Base-by-base conservation (phyloP, 2,113 vertebrate genomes). In the Centrocercus urophasianus region DNA sequence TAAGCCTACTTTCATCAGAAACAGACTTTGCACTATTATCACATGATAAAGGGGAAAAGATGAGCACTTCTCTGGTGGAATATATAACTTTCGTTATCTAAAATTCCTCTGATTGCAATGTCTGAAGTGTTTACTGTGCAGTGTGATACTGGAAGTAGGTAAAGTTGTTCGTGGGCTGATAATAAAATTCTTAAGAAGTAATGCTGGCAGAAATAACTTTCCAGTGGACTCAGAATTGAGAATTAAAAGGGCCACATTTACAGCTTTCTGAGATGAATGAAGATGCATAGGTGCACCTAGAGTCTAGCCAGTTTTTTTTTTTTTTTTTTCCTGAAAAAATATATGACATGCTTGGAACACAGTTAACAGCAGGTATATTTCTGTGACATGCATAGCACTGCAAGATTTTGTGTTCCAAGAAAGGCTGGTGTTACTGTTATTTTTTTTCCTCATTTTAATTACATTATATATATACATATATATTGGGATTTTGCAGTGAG, bases 291-390 rank as follows among this genome's bases (percentile, higher is more conserved):
- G 47, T 19, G 27, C 28, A 80, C 66, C 15, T 77, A 45, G 18
- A 11, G 5, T 2, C 36, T 45, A 73, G 19, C 5, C 47, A 74
- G 30, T n/a, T 63, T 71, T 1, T 25, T 27, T 66, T 40, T 36
- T 40, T 36, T 40, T 40, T 52, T 54, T 63, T 50, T 86, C 34
- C 34, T 81, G 65, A 57, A 88, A 88, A 92, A 50, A 18, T 15
- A 56, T 2, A 1, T 45, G 0, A 15, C 42, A 6, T 32, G 67
- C 34, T 81, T 54, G 20, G 10, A 67, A 64, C 5, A 60, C 4
- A 32, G 5, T 36, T 30, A 72, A 48, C 21, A 76, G 18, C 22
- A 54, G 18, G 3, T 47, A 40, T 24, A 40, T 2, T 4, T 43
- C 63, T 85, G 50, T 43, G 11, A 18, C 21, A 4, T 47, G 9